Conservation (phyloP, 2,797 vertebrate species). For the Dermochelys coriacea region DNA sequence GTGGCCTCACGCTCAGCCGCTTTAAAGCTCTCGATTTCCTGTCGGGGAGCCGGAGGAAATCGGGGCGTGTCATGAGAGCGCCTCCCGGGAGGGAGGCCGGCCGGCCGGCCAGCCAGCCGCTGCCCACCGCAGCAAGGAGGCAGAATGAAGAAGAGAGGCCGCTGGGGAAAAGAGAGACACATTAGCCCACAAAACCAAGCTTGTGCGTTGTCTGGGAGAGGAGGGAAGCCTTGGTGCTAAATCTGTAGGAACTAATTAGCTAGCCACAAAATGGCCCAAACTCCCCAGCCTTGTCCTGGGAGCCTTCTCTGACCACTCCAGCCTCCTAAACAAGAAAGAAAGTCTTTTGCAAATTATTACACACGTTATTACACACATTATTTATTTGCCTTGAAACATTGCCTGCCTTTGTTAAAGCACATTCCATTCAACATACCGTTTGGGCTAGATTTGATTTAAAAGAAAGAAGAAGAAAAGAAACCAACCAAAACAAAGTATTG, state of each 20-base stretch:
- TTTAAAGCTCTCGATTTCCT: conserved; percentile 8
- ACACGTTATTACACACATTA: conserved; percentile 42
- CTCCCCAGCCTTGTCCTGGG: accelerated
- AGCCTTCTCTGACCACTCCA: background rate
- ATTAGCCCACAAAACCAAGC: background rate
- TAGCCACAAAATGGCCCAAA: background rate
- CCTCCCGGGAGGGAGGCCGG: background rate
- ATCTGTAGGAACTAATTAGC: background rate
- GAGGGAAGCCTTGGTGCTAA: background rate
- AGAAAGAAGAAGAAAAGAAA: background rate
- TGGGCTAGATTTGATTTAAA: background rate
- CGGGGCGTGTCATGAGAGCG: accelerated
- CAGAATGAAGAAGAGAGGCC: no score
- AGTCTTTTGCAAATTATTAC: background rate
- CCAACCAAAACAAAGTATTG: background rate
- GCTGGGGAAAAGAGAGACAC: background rate
- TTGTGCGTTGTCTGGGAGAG: background rate
- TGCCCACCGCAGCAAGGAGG: background rate
- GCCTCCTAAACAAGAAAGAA: background rate
- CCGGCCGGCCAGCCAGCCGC: background rate
- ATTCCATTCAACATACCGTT: conserved; percentile 18
- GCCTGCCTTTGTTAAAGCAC: background rate
- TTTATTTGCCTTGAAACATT: conserved; percentile 48
- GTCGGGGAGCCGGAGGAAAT: background rate
- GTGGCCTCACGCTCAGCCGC: background rate